A percentile compares a stretch with the other conserved stretches of the same genome.
phyloP scores from a whole-genome alignment of 2,797 vertebrate genomes.

The Chelmon rostratus region DNA sequence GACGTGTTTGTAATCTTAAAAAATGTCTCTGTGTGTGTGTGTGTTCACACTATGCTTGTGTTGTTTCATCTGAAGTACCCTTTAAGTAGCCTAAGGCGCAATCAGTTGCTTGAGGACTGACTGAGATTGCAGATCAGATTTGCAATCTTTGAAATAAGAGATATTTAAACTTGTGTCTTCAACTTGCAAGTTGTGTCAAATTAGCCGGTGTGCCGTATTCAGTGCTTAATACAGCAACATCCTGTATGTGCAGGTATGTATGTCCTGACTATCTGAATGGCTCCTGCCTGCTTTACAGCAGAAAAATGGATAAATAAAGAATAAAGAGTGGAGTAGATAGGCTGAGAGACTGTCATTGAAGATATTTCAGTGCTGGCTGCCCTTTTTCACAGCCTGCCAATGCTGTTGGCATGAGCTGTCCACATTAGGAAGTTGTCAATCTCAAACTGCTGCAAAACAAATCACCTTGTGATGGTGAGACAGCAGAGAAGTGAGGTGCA shows the following conservation, averaged over 20 bases:
- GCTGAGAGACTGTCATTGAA: constrained; percentile 39
- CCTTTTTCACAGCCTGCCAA: constrained; percentile 47
- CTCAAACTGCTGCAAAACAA: constrained; percentile 54
- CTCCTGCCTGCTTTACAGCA: constrained; percentile 1
- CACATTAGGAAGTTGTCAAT: constrained; percentile 65
- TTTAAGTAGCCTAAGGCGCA: constrained; percentile 37
- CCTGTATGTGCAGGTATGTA: background rate
- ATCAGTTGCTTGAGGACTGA: constrained; percentile 36
- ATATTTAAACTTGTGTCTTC: constrained; percentile 29
- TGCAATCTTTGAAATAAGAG: constrained; percentile 19
- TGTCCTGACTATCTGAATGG: background rate
- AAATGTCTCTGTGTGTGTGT: background rate
- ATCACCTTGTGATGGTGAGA: constrained; percentile 54
- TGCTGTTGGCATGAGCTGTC: constrained; percentile 52
- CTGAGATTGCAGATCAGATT: constrained; percentile 35
- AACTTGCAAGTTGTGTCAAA: constrained; percentile 10
- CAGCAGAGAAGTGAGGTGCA: constrained; percentile 42
- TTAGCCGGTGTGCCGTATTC: background rate
- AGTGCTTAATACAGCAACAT: background rate
- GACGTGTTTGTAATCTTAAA: constrained; percentile 1
- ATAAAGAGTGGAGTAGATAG: constrained; percentile 6
- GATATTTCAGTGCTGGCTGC: constrained; percentile 35
- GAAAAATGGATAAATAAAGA: constrained; percentile 10
- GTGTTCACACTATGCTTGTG: background rate
- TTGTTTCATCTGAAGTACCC: constrained; percentile 14